phyloP scores from a whole-genome alignment of 2,113 vertebrate species.

The Corydoras maculifer region DNA sequence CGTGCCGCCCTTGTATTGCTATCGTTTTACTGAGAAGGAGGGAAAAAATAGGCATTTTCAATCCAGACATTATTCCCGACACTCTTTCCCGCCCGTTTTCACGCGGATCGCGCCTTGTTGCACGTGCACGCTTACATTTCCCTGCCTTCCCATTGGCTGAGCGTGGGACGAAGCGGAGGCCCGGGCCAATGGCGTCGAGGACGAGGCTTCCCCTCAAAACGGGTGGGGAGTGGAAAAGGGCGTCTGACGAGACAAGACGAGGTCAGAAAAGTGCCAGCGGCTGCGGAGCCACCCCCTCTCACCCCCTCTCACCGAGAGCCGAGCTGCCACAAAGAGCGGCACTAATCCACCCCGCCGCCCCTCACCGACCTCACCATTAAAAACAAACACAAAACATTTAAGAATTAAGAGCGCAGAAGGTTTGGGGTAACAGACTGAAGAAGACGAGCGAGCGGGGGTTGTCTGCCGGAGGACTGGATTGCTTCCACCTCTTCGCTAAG shows the following conservation, averaged over 20 bases:
- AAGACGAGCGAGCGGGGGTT: too few relatives aligned
- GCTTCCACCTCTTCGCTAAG: conserved; percentile 12
- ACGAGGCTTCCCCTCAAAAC: neutral
- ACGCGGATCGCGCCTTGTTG: neutral
- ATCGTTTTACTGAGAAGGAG: too few relatives aligned
- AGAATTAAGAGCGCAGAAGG: neutral
- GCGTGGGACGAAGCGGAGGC: too few relatives aligned
- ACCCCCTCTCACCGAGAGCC: neutral
- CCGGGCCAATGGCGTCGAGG: conserved; percentile 10
- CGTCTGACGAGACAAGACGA: neutral
- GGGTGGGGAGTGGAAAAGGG: neutral
- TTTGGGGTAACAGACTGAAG: neutral
- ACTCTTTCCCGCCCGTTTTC: neutral
- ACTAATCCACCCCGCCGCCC: neutral
- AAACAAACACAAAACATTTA: too few relatives aligned
- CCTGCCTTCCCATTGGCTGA: neutral
- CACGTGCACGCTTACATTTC: neutral
- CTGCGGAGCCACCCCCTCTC: neutral
- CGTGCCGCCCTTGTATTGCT: too few relatives aligned
- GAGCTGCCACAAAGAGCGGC: conserved; percentile 15
- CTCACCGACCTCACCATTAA: too few relatives aligned
- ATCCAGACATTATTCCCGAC: neutral
- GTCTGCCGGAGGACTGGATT: conserved; percentile 17
- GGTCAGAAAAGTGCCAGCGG: conserved; percentile 1
- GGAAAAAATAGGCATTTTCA: too few relatives aligned